Evolutionary conservation across 2,797 vertebrate genomes (phyloP).

Genomic region (Diceros bicornis): DNA sequence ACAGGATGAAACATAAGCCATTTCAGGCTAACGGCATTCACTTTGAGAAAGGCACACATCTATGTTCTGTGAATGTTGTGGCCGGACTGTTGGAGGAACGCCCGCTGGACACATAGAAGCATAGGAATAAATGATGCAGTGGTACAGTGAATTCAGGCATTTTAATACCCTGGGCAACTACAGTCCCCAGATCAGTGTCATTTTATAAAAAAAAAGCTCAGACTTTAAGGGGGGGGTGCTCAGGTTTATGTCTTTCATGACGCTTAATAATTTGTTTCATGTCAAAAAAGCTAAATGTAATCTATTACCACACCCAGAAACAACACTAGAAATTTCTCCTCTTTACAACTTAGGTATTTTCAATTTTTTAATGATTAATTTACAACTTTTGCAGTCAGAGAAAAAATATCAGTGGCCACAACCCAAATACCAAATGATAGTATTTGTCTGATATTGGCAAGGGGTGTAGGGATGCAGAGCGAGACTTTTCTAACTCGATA

Average conservation of each 20-base stretch:
- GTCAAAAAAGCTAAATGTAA: conserved; percentile 14
- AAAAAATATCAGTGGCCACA: not conserved
- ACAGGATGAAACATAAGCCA: conserved; percentile 18
- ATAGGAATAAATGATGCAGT: not conserved
- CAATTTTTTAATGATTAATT: not conserved
- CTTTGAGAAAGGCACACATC: conserved; percentile 28
- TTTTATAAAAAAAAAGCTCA: not conserved
- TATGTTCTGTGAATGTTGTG: not conserved
- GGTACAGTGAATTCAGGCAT: not conserved
- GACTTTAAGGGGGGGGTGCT: not conserved
- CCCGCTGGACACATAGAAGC: not conserved
- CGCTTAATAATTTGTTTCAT: not conserved
- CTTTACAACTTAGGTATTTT: not conserved
- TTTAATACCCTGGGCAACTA: not conserved
- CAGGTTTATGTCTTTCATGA: not conserved
- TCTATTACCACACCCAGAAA: not conserved
- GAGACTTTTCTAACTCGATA: not conserved
- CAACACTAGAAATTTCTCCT: not conserved
- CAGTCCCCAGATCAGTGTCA: not conserved
- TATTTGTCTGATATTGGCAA: not conserved
- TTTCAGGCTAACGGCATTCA: not conserved
- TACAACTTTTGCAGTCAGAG: not conserved
- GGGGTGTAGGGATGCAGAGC: not conserved
- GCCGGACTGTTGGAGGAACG: not conserved
- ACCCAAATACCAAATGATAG: not conserved